phyloP scores from a whole-genome alignment of 2,888 invertebrate genomes.

The Patella pellucida region DNA sequence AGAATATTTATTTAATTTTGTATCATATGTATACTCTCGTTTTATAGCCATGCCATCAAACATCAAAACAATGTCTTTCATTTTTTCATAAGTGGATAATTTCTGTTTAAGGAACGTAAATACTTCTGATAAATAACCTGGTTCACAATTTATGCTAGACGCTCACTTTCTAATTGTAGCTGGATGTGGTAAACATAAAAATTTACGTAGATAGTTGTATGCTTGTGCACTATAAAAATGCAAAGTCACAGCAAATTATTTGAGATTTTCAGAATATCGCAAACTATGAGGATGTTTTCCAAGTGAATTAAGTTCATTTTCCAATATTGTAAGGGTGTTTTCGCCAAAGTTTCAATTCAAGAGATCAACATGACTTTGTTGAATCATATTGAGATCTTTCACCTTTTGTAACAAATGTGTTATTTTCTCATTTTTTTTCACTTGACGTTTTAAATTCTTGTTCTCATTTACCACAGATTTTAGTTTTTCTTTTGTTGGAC shows the following conservation, averaged over 20 bases:
- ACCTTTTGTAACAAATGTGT: background rate
- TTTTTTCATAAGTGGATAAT: background rate
- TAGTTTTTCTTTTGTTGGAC: too few relatives aligned
- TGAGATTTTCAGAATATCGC: slow-evolving; percentile 13
- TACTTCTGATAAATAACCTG: slow-evolving; percentile 12
- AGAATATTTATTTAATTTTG: background rate
- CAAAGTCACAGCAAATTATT: slow-evolving; percentile 13
- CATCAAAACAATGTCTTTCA: slow-evolving; percentile 13
- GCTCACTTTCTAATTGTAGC: slow-evolving; percentile 11
- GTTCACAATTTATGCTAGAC: background rate
- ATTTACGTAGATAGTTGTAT: slow-evolving; percentile 13
- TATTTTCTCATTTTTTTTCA: slow-evolving; percentile 8
- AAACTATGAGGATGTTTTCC: background rate
- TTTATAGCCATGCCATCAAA: slow-evolving; percentile 14
- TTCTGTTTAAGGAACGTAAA: background rate
- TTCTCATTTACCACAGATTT: background rate
- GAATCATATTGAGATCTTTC: background rate
- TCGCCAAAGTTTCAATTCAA: slow-evolving; percentile 1
- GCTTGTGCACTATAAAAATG: slow-evolving; percentile 22
- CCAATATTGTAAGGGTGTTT: slow-evolving; percentile 3
- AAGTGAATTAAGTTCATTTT: slow-evolving; percentile 9
- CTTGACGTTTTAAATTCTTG: slow-evolving; percentile 2
- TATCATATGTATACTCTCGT: slow-evolving; percentile 2
- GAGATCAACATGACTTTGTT: slow-evolving; percentile 5
- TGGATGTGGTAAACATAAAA: slow-evolving; percentile 13